Percentiles rank a stretch among this genome's conserved stretches.
Conservation (phyloP, 1,140 invertebrate species). For the Neuroterus valhalla region DNA sequence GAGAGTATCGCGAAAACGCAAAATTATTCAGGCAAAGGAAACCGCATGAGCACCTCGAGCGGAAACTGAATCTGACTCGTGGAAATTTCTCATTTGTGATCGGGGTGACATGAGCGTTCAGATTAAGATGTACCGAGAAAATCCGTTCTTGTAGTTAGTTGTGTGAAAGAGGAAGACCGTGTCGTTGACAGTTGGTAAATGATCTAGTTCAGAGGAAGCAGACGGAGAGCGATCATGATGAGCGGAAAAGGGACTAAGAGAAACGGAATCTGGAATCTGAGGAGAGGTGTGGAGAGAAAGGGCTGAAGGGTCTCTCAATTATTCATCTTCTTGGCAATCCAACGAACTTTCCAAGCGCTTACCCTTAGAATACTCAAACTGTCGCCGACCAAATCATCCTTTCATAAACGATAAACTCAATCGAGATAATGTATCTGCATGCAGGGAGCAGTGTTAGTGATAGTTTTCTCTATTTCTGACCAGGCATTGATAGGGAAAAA, state of each 20-base stretch:
- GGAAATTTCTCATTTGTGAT: constrained; percentile 11
- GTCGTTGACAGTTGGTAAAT: constrained; percentile 67
- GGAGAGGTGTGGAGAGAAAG: constrained; percentile 33
- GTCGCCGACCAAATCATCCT: constrained; percentile 37
- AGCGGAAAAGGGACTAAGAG: not conserved
- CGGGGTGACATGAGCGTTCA: not conserved
- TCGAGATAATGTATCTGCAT: not conserved
- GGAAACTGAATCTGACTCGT: constrained; percentile 14
- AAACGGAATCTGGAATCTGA: constrained; percentile 34
- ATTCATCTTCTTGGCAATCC: constrained; percentile 61
- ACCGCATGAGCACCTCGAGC: not conserved
- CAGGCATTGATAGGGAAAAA: no score
- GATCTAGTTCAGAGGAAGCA: constrained; percentile 57
- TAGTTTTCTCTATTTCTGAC: not conserved
- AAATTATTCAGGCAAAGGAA: constrained; percentile 4
- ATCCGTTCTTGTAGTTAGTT: constrained; percentile 28
- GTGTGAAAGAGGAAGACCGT: constrained; percentile 39
- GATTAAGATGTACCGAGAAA: constrained; percentile 53
- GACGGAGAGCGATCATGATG: constrained; percentile 18
- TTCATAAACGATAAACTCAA: constrained; percentile 42
- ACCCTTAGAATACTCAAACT: constrained; percentile 51
- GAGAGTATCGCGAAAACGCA: not conserved
- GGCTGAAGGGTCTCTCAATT: constrained; percentile 49
- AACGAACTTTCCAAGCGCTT: constrained; percentile 54
- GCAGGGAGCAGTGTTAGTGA: no score